Conservation (phyloP, 2,888 invertebrate species). For the Aphidius colemani region DNA sequence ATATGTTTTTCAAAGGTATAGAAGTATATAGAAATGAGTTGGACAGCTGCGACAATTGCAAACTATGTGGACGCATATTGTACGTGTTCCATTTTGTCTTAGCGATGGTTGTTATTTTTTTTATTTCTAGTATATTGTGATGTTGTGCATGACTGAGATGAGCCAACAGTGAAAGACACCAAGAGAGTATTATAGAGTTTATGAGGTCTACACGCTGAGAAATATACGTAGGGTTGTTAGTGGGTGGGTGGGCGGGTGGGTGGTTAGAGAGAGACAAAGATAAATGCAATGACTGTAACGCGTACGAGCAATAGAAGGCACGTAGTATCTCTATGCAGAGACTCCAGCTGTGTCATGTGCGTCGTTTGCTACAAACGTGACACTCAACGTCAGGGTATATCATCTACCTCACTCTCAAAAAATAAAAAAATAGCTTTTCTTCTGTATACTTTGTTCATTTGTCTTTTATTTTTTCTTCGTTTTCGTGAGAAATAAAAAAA, state of each 20-base stretch:
- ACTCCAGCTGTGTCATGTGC: slow-evolving; percentile 58
- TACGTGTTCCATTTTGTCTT: slow-evolving; percentile 32
- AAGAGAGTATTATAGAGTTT: slow-evolving; percentile 32
- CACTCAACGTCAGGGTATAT: slow-evolving; percentile 45
- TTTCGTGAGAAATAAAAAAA: background rate
- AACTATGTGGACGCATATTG: slow-evolving; percentile 33
- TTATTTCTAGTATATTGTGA: slow-evolving; percentile 4
- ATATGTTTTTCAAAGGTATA: background rate
- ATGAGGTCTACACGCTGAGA: slow-evolving; percentile 29
- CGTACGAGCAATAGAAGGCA: slow-evolving; percentile 41
- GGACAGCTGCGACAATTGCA: slow-evolving; percentile 44
- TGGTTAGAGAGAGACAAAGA: slow-evolving; percentile 27
- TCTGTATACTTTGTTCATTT: slow-evolving; percentile 3
- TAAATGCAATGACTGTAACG: slow-evolving; percentile 32
- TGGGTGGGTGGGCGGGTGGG: too few relatives aligned
- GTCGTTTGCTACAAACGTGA: slow-evolving; percentile 59
- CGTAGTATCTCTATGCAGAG: slow-evolving; percentile 52
- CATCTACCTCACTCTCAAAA: background rate
- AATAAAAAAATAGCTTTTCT: background rate
- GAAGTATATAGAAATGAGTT: slow-evolving; percentile 15
- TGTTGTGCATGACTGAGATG: slow-evolving; percentile 6
- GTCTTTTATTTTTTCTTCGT: background rate
- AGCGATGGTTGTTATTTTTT: slow-evolving; percentile 23
- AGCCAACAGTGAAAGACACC: slow-evolving; percentile 1
- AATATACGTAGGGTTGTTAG: too few relatives aligned